These are phyloP conservation scores for Megaleporinus macrocephalus DNA, from an alignment of 2,113 vertebrate species.

Conservation along the genomic window DNA sequence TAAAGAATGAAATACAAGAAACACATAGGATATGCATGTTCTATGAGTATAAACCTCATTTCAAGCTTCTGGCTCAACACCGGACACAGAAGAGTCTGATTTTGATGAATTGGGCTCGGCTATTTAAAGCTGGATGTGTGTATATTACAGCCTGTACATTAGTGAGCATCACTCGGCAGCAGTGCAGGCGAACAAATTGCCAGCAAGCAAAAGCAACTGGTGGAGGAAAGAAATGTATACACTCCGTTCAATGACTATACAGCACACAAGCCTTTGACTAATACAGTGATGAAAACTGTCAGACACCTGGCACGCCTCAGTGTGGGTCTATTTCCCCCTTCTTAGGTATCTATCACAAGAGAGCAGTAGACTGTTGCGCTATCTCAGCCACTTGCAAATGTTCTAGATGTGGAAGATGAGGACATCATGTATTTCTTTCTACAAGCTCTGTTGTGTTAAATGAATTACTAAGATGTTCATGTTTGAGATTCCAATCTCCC, in stretches of 20 bases:
- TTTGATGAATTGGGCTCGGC: neutral
- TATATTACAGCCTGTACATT: neutral
- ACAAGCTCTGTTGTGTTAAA: neutral
- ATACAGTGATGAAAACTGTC: conserved; percentile 29
- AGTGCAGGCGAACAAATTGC: neutral
- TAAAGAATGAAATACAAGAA: too few relatives aligned
- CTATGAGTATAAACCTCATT: neutral
- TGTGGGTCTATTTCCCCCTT: neutral
- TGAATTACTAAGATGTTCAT: neutral
- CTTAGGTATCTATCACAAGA: neutral
- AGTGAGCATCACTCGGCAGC: conserved; percentile 30
- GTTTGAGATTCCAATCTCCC: neutral
- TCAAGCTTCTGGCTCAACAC: neutral
- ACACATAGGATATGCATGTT: too few relatives aligned
- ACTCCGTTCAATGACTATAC: conserved; percentile 1
- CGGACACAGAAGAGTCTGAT: neutral
- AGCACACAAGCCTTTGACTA: conserved; percentile 35
- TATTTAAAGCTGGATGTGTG: conserved; percentile 22
- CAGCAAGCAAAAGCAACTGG: conserved; percentile 5
- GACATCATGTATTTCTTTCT: neutral
- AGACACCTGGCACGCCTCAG: conserved; percentile 32
- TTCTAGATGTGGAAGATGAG: neutral
- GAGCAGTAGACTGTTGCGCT: neutral
- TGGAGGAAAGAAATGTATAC: conserved; percentile 28
- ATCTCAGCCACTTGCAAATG: neutral